Base-by-base conservation (phyloP, 2,888 invertebrate species). In the Agrotis ipsilon region DNA sequence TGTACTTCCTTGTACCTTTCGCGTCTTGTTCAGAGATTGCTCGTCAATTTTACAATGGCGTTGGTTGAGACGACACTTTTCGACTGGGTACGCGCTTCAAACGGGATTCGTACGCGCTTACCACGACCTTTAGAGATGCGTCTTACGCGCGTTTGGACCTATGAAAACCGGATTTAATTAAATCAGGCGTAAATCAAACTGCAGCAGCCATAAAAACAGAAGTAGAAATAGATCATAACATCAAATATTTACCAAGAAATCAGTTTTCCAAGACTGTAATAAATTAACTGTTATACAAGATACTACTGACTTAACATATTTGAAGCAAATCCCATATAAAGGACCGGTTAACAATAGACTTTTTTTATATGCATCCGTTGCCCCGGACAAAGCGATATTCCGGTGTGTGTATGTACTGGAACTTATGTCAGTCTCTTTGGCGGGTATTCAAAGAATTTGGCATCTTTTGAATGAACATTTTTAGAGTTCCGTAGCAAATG, bases 261-360 rank as follows among this genome's bases (percentile, higher is more conserved):
- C 51, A 48, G n/a, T 27, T 19, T 32, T 16, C 16, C 16, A 27
- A n/a, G n/a, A 6, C 46, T 14, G 45, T 14, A 49, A 2, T 5
- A 46, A 55, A 70, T 27, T 43, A 59, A 71, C 49, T 27, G 21
- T 21, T 62, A 39, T 6, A 55, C 45, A 24, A 32, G 62, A 51
- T 72, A 70, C n/a, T 27, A 48, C 59, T 48, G 52, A 49, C 39
- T 13, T 13, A 39, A 54, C 45, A 54, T 68, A 60, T 46, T 67
- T 59, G n/a, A 3, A 18, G 58, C 14, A 45, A 59, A 68, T 46
- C 21, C 39, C 16, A 16, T 6, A 43, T 48, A 69, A 57, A 49
- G 13, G 43, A 39, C 19, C 11, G 24, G 5, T 2, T 21, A 45
- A 70, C 49, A 70, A 59, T 66, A 45, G 59, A 52, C 39, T 19